Evolutionary conservation across 1,140 invertebrate genomes (phyloP).

Genomic region (Sminthurinus signatus): DNA sequence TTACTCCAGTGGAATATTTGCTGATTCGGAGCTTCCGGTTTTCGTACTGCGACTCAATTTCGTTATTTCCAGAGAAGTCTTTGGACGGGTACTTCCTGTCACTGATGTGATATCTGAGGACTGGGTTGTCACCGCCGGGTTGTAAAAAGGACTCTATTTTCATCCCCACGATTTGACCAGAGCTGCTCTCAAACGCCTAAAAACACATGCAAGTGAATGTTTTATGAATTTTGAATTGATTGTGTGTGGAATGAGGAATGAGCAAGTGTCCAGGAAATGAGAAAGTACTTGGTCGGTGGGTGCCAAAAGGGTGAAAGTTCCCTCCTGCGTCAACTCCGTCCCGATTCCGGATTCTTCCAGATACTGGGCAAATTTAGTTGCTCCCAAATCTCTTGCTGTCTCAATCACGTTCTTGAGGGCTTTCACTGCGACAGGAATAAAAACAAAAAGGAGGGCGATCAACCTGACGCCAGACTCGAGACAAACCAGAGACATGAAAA

Average conservation of each 20-base stretch:
- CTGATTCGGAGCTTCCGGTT: constrained; percentile 46
- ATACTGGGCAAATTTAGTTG: constrained; percentile 48
- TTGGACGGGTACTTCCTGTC: constrained; percentile 46
- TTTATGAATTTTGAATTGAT: too few relatives aligned
- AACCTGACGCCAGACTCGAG: too few relatives aligned
- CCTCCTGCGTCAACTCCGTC: constrained; percentile 43
- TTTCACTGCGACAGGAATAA: too few relatives aligned
- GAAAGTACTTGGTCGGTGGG: constrained; percentile 52
- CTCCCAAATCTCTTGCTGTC: constrained; percentile 50
- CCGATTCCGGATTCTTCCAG: constrained; percentile 47
- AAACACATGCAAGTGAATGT: too few relatives aligned
- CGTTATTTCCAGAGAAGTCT: constrained; percentile 46
- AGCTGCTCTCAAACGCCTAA: constrained; percentile 48
- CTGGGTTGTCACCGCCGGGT: constrained; percentile 42
- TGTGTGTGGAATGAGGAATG: too few relatives aligned
- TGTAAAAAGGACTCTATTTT: constrained; percentile 27
- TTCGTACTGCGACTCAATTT: constrained; percentile 44
- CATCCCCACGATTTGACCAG: constrained; percentile 17
- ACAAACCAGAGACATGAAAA: neutral
- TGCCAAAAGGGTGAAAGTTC: constrained; percentile 52
- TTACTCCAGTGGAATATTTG: constrained; percentile 51
- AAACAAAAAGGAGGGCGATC: too few relatives aligned
- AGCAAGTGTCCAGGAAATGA: too few relatives aligned
- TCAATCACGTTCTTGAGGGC: constrained; percentile 49
- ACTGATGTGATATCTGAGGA: constrained; percentile 48